These are phyloP conservation scores for Cossypha polioptera DNA, from an alignment of 2,797 vertebrate species.

Conservation along the genomic window DNA sequence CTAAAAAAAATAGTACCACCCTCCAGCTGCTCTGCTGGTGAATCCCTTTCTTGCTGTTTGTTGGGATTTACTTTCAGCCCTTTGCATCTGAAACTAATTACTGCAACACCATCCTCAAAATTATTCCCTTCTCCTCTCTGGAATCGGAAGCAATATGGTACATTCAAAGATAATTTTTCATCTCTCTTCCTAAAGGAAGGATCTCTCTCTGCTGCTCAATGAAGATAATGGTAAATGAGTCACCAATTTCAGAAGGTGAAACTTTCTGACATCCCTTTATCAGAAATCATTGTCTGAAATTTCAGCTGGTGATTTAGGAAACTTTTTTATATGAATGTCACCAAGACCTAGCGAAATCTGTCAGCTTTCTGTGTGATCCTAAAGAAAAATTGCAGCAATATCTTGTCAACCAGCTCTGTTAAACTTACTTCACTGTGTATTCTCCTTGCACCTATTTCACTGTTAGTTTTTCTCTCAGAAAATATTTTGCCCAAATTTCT, in stretches of 20 bases:
- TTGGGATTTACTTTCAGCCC: slow-evolving; percentile 48
- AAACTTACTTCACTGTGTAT: slow-evolving; percentile 33
- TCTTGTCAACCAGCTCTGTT: slow-evolving; percentile 37
- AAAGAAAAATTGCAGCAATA: slow-evolving; percentile 59
- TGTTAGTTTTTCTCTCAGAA: slow-evolving; percentile 5
- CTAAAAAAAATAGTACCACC: background rate
- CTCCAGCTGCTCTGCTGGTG: slow-evolving; percentile 55
- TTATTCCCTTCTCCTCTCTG: slow-evolving; percentile 39
- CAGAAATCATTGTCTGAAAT: slow-evolving; percentile 55
- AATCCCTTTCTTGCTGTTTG: slow-evolving; percentile 41
- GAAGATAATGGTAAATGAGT: slow-evolving; percentile 47
- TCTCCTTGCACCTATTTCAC: background rate
- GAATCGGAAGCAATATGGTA: background rate
- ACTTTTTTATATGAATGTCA: slow-evolving; percentile 56
- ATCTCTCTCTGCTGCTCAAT: slow-evolving; percentile 5
- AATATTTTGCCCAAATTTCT: background rate
- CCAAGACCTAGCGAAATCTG: slow-evolving; percentile 55
- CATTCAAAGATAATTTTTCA: slow-evolving; percentile 39
- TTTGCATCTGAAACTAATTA: slow-evolving; percentile 42
- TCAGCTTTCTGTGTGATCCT: slow-evolving; percentile 62
- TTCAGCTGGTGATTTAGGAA: slow-evolving; percentile 65
- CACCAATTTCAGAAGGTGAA: slow-evolving; percentile 59
- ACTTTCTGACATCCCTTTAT: slow-evolving; percentile 27
- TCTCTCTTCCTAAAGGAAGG: slow-evolving; percentile 20
- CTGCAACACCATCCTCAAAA: slow-evolving; percentile 6